These are phyloP conservation scores for Puma concolor DNA, from an alignment of 2,113 vertebrate genomes.

Conservation along the genomic window DNA sequence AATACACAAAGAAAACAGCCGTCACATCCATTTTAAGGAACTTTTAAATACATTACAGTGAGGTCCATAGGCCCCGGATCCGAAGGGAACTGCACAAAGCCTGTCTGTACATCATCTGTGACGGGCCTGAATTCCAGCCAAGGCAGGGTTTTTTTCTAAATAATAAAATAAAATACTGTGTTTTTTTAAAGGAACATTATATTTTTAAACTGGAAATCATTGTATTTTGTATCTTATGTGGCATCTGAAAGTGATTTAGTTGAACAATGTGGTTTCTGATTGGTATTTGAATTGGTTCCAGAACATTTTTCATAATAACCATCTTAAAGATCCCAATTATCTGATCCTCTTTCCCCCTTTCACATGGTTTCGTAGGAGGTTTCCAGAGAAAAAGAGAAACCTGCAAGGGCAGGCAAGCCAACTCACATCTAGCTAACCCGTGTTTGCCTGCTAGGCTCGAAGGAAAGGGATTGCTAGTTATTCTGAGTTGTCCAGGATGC, in stretches of 20 bases:
- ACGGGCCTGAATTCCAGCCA: conserved; percentile 90
- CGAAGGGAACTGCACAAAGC: conserved; percentile 86
- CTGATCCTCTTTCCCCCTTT: conserved; percentile 85
- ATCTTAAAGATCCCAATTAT: conserved; percentile 93
- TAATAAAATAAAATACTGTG: conserved; percentile 86
- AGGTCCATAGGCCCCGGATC: conserved; percentile 76
- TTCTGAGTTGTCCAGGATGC: conserved; percentile 78
- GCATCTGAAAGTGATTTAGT: conserved; percentile 97
- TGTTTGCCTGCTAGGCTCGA: conserved; percentile 34
- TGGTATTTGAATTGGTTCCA: conserved; percentile 92
- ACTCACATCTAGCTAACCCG: neutral
- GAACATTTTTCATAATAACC: conserved; percentile 91
- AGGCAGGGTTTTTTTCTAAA: conserved; percentile 83
- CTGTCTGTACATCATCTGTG: conserved; percentile 90
- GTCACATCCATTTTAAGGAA: conserved; percentile 77
- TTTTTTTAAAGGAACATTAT: conserved; percentile 88
- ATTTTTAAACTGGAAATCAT: conserved; percentile 96
- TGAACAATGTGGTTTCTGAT: conserved; percentile 95
- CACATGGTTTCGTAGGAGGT: conserved; percentile 84
- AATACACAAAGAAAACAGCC: conserved; percentile 82
- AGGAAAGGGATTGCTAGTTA: conserved; percentile 76
- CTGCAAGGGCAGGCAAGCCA: neutral
- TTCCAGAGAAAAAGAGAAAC: conserved; percentile 77
- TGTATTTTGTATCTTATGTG: conserved; percentile 90
- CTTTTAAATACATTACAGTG: conserved; percentile 72